Evolutionary conservation across 2,113 vertebrate species (phyloP), one percentile per base, ranked within the genome.

Genomic region (Ictidomys tridecemlineatus): DNA sequence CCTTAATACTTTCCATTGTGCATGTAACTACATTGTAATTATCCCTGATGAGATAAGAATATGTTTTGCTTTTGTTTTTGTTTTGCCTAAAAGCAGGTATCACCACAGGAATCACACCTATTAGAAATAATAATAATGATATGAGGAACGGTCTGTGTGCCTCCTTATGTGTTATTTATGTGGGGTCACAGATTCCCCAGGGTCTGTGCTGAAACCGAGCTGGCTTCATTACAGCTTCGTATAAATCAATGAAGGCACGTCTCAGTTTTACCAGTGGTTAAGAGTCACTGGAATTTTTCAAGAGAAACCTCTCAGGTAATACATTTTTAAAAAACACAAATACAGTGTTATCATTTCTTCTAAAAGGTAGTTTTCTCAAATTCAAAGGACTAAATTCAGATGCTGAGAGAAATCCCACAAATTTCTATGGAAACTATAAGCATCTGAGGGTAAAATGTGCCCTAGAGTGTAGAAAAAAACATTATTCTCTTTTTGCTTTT

Each of bases 241-340:
- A 92, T 95, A 93, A 97, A 96, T 97, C 96, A 97, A 87, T 95
- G 63, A 95, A 91, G 94, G 82, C 90, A 89, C 63, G 93, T 91
- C 85, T 88, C 95, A 78, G 91, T 97, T 97, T 95, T 85, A 97
- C 91, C 78, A 83, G 87, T 88, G 82, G 77, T 88, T 73, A 65
- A 45, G 18, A 97, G 56, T 85, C 14, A 9, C 82, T 83, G 72
- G 26, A 72, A 96, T 95, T 96, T 94, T 94, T 93, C 61, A 93
- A 96, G 85, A 74, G 90, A 97, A 97, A 93, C 67, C 90, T 94
- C 90, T 72, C 39, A 95, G 87, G 87, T 92, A 96, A 97, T 95
- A 82, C 76, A 95, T 96, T 96, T 89, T 83, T 79, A 0, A 96
- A 93, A 96, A 95, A 94, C 39, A 95, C n/a, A 92, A 79, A 95